Percentiles rank a stretch among this genome's conserved stretches.
phyloP scores from a whole-genome alignment of 1,140 invertebrate species.

The Drosophila kanapiae region DNA sequence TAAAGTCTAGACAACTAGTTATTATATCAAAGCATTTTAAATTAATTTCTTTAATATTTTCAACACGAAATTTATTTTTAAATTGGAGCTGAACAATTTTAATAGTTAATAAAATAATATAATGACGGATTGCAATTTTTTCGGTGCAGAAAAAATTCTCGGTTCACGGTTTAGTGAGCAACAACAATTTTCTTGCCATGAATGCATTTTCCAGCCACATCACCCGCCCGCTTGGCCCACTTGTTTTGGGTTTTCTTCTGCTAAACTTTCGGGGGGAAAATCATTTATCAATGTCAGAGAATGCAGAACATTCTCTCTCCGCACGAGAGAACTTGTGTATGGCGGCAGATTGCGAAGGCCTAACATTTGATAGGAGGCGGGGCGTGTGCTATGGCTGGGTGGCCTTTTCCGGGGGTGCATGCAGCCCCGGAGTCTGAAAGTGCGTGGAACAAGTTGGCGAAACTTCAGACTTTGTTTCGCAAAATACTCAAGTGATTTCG shows the following conservation, averaged over 20 bases:
- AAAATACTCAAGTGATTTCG: constrained; percentile 75
- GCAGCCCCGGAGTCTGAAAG: constrained; percentile 25
- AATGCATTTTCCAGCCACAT: constrained; percentile 51
- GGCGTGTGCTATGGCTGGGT: constrained; percentile 16
- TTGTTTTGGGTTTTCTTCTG: constrained; percentile 67
- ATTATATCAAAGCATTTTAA: neutral
- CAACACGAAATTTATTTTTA: too few relatives aligned
- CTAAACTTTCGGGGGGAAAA: constrained; percentile 67
- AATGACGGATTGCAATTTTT: neutral
- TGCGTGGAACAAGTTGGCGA: constrained; percentile 65
- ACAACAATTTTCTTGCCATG: constrained; percentile 77
- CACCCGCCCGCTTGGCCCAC: neutral
- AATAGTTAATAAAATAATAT: neutral
- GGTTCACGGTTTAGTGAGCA: constrained; percentile 80
- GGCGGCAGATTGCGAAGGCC: constrained; percentile 51
- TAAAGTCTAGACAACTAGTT: neutral
- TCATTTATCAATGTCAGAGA: constrained; percentile 83
- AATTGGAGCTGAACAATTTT: rapidly evolving
- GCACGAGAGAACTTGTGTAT: constrained; percentile 67
- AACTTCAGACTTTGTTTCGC: constrained; percentile 79
- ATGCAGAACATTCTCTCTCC: constrained; percentile 72
- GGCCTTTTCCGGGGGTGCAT: constrained; percentile 16
- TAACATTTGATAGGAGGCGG: constrained; percentile 34
- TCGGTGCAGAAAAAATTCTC: constrained; percentile 22
- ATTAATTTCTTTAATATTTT: too few relatives aligned